phyloP scores from a whole-genome alignment of 2,797 vertebrate genomes.

The Bucorvus abyssinicus region DNA sequence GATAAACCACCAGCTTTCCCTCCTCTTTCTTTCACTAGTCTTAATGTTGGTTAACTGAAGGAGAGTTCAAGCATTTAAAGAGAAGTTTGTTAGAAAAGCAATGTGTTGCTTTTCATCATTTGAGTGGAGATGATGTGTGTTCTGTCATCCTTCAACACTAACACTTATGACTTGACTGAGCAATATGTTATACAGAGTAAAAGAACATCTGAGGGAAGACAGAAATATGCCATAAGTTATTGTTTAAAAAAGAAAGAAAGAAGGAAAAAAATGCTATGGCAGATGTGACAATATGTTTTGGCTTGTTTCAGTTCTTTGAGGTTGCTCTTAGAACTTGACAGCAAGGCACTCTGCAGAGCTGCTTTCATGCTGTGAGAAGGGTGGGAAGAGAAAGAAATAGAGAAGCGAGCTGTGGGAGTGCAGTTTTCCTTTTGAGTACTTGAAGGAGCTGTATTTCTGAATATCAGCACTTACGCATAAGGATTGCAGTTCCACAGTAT shows the following conservation, averaged over 20 bases:
- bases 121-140: background rate
- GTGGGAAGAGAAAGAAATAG: slow-evolving; percentile 14
- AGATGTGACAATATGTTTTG: background rate
- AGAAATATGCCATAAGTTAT: background rate
- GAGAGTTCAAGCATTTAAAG: background rate
- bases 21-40: background rate
- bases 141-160: background rate
- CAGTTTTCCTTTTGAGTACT: background rate
- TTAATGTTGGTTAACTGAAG: background rate
- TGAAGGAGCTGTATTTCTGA: slow-evolving; percentile 29
- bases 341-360: background rate
- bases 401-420: slow-evolving; percentile 16
- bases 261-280: background rate
- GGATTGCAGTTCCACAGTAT: background rate
- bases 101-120: background rate
- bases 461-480: slow-evolving; percentile 34
- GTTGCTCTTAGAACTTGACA: background rate
- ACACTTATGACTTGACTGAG: background rate
- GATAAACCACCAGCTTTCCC: background rate
- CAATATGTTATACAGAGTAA: background rate
- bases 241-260: background rate
- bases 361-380: slow-evolving; percentile 12
- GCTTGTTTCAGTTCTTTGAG: slow-evolving; percentile 10
- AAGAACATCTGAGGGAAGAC: background rate
- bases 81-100: background rate